These are phyloP conservation scores for Procambarus virginalis DNA, from an alignment of 1,140 invertebrate species.

Conservation along the genomic window DNA sequence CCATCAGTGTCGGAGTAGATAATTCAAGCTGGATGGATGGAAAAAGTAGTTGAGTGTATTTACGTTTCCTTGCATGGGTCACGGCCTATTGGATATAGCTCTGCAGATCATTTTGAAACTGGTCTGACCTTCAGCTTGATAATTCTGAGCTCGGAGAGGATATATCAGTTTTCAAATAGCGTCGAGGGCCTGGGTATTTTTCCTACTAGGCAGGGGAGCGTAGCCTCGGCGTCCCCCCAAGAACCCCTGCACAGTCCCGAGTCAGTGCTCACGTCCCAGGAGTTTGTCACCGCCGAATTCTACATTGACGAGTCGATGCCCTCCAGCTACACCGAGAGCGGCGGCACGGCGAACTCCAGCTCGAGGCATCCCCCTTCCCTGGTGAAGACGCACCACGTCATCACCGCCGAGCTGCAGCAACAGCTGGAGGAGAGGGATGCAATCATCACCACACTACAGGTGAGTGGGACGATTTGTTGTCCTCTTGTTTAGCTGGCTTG, in stretches of 20 bases:
- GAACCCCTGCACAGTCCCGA: slow-evolving; percentile 72
- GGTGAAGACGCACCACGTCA: slow-evolving; percentile 70
- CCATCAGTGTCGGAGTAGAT: too few relatives aligned
- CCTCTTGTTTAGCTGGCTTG: too few relatives aligned
- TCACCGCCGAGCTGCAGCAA: slow-evolving; percentile 72
- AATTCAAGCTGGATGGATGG: too few relatives aligned
- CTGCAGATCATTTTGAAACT: too few relatives aligned
- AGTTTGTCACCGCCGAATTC: slow-evolving; percentile 87
- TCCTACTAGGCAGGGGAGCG: slow-evolving; percentile 33
- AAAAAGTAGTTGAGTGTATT: too few relatives aligned
- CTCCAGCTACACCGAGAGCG: slow-evolving; percentile 73
- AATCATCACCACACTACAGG: slow-evolving; percentile 81
- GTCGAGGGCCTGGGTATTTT: slow-evolving; percentile 28
- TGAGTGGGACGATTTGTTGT: slow-evolving; percentile 71
- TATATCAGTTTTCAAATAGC: slow-evolving; percentile 1
- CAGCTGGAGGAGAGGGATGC: slow-evolving; percentile 76
- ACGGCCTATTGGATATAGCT: neutral
- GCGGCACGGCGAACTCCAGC: slow-evolving; percentile 67
- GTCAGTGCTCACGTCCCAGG: slow-evolving; percentile 74
- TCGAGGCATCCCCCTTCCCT: neutral
- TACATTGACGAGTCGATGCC: slow-evolving; percentile 88
- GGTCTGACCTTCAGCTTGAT: too few relatives aligned
- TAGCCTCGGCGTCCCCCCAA: slow-evolving; percentile 69
- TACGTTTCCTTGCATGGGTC: too few relatives aligned
- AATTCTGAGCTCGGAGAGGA: neutral